These are phyloP conservation scores for Ennomos erosarius DNA, from an alignment of 2,888 invertebrate genomes.

Conservation along the genomic window DNA sequence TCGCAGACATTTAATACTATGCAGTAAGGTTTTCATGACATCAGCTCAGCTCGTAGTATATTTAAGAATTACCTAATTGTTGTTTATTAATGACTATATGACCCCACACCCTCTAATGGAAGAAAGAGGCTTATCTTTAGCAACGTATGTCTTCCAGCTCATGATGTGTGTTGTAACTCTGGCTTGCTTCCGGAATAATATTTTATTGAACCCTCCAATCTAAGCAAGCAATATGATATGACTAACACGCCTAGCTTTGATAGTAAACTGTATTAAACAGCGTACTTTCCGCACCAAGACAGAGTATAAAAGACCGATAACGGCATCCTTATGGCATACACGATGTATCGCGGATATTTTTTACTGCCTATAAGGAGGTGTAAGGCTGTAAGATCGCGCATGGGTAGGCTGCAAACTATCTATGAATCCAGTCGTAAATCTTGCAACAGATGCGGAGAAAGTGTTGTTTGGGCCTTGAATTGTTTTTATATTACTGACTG, in stretches of 20 bases:
- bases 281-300: slow-evolving; percentile 2
- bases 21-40: no score
- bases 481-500: neutral
- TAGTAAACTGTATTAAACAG: neutral
- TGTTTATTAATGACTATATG: no score
- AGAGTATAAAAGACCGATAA: slow-evolving; percentile 11
- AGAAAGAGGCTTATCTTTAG: no score
- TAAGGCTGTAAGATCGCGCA: slow-evolving; percentile 3
- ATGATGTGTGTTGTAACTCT: no score
- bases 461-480: slow-evolving; percentile 1
- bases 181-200: no score
- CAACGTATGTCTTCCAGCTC: no score
- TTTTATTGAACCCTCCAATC: neutral
- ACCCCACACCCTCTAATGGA: no score
- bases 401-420: slow-evolving; percentile 17
- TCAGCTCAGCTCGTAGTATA: no score
- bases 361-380: slow-evolving; percentile 10
- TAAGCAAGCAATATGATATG: slow-evolving; percentile 9
- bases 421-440: slow-evolving; percentile 20
- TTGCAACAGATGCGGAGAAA: slow-evolving; percentile 16
- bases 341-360: slow-evolving; percentile 21
- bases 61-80: no score
- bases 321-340: slow-evolving; percentile 25
- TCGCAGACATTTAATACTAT: no score
- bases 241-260: no score